These are phyloP conservation scores for Sicus ferrugineus DNA, from an alignment of 2,888 invertebrate species.

Conservation along the genomic window DNA sequence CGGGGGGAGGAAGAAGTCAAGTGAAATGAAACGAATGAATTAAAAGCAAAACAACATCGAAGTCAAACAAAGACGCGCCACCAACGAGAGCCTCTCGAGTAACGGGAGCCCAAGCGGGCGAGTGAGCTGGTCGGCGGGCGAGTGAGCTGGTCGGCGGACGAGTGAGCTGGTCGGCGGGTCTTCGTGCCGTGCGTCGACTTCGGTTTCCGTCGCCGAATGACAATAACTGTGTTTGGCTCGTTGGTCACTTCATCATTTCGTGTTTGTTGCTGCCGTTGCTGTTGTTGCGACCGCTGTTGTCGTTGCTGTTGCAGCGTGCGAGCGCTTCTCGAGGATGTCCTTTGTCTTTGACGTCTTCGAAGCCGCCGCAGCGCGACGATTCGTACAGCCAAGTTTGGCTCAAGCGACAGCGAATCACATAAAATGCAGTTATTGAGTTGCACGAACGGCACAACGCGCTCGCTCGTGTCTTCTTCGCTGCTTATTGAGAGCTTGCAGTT, in stretches of 20 bases:
- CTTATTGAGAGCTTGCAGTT: background rate
- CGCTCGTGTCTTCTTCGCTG: background rate
- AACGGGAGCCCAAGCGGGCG: background rate
- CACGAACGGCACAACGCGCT: too few relatives aligned
- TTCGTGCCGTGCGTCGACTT: background rate
- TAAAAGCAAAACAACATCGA: constrained; percentile 4
- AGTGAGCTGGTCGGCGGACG: background rate
- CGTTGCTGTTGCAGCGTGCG: constrained; percentile 32
- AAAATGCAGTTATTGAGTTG: too few relatives aligned
- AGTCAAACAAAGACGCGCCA: background rate
- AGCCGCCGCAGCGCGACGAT: too few relatives aligned
- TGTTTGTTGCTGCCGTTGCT: background rate
- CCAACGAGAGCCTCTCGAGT: background rate
- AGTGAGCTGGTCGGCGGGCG: background rate
- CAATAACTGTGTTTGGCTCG: constrained; percentile 39
- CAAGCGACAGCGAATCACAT: too few relatives aligned
- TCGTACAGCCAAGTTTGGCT: too few relatives aligned
- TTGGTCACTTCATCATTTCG: constrained; percentile 33
- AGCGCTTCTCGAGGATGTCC: constrained; percentile 19
- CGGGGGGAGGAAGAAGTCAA: background rate
- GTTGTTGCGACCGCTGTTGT: background rate
- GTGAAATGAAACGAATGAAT: background rate
- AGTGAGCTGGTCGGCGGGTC: background rate
- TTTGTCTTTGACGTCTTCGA: too few relatives aligned
- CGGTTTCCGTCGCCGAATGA: constrained; percentile 24